These are phyloP conservation scores for Empidonax traillii DNA, from an alignment of 2,113 vertebrate species.

Conservation along the genomic window DNA sequence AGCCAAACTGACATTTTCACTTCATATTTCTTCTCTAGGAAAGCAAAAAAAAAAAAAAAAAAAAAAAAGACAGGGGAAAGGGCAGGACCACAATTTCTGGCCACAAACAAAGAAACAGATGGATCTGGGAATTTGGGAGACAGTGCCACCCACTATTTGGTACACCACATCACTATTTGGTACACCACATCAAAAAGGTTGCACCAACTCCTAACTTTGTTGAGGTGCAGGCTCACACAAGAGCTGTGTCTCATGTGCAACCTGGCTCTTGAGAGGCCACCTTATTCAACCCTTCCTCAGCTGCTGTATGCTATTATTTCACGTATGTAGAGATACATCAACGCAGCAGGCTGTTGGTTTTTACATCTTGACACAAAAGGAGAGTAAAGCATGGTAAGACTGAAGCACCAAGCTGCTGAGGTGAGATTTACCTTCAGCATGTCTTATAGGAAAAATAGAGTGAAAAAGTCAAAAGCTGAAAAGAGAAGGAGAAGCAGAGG, in stretches of 20 bases:
- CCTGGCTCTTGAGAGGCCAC: background rate
- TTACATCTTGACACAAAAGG: background rate
- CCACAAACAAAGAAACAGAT: background rate
- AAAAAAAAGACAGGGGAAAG: accelerated
- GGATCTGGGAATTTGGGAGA: background rate
- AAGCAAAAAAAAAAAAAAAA: background rate
- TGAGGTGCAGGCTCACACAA: background rate
- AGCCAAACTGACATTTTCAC: background rate
- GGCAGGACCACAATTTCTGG: background rate
- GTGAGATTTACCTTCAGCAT: background rate
- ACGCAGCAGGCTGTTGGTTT: background rate
- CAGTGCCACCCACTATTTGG: accelerated
- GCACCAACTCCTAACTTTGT: background rate
- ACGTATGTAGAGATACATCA: background rate
- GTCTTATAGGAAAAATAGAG: background rate
- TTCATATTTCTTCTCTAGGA: background rate
- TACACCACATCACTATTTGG: accelerated
- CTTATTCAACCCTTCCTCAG: background rate
- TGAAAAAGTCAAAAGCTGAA: background rate
- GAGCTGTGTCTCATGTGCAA: background rate
- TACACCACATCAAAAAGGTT: background rate
- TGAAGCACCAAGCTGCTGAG: background rate
- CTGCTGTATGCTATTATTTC: background rate
- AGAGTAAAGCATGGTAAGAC: background rate
- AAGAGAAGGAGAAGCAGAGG: background rate